These are phyloP conservation scores for Melinaea menophilus DNA, from an alignment of 2,888 invertebrate genomes.

Conservation along the genomic window DNA sequence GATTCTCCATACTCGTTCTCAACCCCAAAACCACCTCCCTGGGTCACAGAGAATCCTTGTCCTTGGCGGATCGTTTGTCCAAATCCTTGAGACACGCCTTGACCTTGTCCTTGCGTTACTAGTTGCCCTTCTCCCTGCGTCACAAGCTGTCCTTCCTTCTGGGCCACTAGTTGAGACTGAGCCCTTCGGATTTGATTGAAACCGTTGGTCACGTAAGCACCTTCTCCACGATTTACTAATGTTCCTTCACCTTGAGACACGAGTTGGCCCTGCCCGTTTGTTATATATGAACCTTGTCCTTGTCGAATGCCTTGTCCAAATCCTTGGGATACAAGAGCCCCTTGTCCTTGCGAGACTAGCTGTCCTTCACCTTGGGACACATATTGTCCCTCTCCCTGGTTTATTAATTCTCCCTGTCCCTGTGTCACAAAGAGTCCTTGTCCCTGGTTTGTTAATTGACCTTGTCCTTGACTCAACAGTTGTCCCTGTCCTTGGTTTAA, in stretches of 20 bases:
- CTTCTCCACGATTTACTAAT: constrained; percentile 36
- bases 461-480: constrained; percentile 32
- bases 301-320: constrained; percentile 29
- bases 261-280: constrained; percentile 30
- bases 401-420: constrained; percentile 12
- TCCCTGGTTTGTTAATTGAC: constrained; percentile 30
- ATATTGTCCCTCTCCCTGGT: constrained; percentile 20
- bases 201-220: constrained; percentile 23
- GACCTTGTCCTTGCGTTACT: constrained; percentile 30
- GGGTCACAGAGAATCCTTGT: constrained; percentile 35
- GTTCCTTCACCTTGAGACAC: constrained; percentile 38
- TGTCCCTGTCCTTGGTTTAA: constrained; percentile 28
- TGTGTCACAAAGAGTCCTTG: constrained; percentile 11
- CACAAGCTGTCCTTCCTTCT: constrained; percentile 37
- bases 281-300: constrained; percentile 20
- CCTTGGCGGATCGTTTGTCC: constrained; percentile 35
- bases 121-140: constrained; percentile 27
- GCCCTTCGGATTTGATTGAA: constrained; percentile 3
- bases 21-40: constrained; percentile 42
- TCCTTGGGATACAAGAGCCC: constrained; percentile 32
- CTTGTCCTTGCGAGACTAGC: constrained; percentile 32
- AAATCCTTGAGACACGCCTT: constrained; percentile 35
- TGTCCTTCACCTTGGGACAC: constrained; percentile 29
- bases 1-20: constrained; percentile 56
- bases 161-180: constrained; percentile 30